Conservation (phyloP, 2,888 invertebrate genomes). For the Acanthococcus lagerstroemiae region DNA sequence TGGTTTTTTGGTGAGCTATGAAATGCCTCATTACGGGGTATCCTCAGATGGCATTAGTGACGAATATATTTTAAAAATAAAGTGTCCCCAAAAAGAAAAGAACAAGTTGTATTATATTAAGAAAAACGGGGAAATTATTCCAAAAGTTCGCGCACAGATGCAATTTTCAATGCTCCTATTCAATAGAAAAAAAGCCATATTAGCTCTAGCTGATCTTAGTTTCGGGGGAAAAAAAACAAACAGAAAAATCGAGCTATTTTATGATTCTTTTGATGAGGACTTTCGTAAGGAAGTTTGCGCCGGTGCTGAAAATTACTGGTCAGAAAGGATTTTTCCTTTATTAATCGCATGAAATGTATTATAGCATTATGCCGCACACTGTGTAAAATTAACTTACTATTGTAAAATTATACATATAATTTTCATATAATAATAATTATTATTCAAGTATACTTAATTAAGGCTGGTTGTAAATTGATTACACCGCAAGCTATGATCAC, state of each 20-base stretch:
- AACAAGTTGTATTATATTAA: background rate
- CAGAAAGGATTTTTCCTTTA: background rate
- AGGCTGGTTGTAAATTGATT: conserved; percentile 13
- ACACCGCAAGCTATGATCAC: conserved; percentile 12
- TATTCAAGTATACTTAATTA: conserved; percentile 4
- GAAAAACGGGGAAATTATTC: background rate
- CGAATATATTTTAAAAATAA: background rate
- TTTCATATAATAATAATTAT: background rate
- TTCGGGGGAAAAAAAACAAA: background rate
- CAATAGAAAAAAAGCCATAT: background rate
- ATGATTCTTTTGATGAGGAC: background rate
- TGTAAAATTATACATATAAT: too few relatives aligned
- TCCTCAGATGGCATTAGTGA: background rate
- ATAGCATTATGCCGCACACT: too few relatives aligned
- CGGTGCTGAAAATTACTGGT: background rate
- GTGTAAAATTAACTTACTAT: too few relatives aligned
- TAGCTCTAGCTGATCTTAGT: background rate
- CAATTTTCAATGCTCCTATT: too few relatives aligned
- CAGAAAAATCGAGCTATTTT: background rate
- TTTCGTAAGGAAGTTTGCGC: background rate
- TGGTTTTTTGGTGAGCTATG: background rate
- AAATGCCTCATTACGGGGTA: background rate
- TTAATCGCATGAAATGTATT: background rate
- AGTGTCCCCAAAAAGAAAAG: background rate
- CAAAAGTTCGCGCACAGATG: background rate